Conservation (phyloP, 2,888 invertebrate species). For the Lasioglossum pauxillum region DNA sequence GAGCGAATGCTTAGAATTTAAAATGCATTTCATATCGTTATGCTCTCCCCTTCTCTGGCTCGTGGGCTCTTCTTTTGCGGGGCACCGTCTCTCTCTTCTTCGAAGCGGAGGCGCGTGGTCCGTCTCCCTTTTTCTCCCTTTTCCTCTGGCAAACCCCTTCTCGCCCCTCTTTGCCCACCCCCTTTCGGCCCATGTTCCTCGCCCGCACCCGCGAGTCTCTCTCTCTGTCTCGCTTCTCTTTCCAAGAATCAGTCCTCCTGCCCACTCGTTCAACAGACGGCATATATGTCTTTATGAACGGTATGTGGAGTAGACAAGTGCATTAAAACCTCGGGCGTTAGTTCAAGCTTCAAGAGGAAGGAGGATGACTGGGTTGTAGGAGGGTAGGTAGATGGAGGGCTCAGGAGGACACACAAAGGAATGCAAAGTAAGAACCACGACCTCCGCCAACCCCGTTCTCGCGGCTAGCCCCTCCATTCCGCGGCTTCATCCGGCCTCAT, state of each 20-base stretch:
- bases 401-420: slow-evolving; percentile 83
- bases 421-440: slow-evolving; percentile 84
- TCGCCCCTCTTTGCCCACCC: slow-evolving; percentile 10
- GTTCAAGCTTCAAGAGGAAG: slow-evolving; percentile 81
- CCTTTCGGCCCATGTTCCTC: slow-evolving; percentile 33
- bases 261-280: slow-evolving; percentile 77
- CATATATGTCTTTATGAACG: slow-evolving; percentile 83
- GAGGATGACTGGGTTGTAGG: slow-evolving; percentile 68
- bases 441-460: slow-evolving; percentile 63
- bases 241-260: slow-evolving; percentile 74
- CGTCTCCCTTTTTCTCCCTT: slow-evolving; percentile 47
- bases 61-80: slow-evolving; percentile 57
- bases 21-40: slow-evolving; percentile 78
- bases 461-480: slow-evolving; percentile 48
- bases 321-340: slow-evolving; percentile 84
- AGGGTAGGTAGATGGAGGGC: slow-evolving; percentile 71
- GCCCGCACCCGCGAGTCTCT: background rate
- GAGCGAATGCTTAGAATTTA: slow-evolving; percentile 76
- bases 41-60: slow-evolving; percentile 64
- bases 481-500: slow-evolving; percentile 43
- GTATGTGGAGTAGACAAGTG: slow-evolving; percentile 84
- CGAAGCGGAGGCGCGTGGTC: slow-evolving; percentile 40
- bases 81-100: slow-evolving; percentile 56
- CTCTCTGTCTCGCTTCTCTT: slow-evolving; percentile 61
- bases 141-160: slow-evolving; percentile 30